Percentiles rank a stretch among this genome's conserved stretches.
Evolutionary conservation across 64 coral and sea anemone genomes (phyloP).

Genomic region (Orbicella faveolata): DNA sequence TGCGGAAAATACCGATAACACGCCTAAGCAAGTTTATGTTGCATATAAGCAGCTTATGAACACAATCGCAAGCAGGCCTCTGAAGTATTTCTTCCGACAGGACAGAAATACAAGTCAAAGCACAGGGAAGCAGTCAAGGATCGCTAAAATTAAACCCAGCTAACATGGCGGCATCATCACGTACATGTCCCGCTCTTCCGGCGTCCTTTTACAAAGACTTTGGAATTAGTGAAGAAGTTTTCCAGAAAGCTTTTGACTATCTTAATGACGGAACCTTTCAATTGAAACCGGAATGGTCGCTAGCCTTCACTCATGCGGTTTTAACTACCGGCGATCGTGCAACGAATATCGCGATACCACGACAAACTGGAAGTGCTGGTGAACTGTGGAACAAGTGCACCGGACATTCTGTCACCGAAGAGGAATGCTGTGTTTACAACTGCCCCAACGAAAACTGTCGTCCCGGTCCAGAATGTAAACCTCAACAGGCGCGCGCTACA

Average conservation of each 20-base stretch:
- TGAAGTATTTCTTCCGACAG: not conserved
- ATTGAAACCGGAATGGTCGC: not conserved
- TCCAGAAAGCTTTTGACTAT: not conserved
- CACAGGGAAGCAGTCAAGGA: not conserved
- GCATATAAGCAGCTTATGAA: not conserved
- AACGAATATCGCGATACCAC: not conserved
- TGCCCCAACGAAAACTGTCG: not conserved
- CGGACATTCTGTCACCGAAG: not conserved
- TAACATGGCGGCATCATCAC: too few relatives aligned
- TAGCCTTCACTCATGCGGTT: not conserved
- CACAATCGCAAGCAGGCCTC: not conserved
- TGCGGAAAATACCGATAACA: not conserved
- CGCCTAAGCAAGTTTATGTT: not conserved
- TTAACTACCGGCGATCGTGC: not conserved
- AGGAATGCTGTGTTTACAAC: conserved; percentile 11
- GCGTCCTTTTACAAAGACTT: not conserved
- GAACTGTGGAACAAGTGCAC: not conserved
- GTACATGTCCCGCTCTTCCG: not conserved
- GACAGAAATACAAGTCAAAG: not conserved
- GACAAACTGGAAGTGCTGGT: not conserved
- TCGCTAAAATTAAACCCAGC: too few relatives aligned
- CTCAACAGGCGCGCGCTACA: conserved; percentile 24
- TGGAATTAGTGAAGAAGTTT: not conserved
- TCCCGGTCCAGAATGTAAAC: not conserved
- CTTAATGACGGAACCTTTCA: not conserved